Conservation (phyloP, 1,140 invertebrate genomes). For the Oncopodura yosiiana region DNA sequence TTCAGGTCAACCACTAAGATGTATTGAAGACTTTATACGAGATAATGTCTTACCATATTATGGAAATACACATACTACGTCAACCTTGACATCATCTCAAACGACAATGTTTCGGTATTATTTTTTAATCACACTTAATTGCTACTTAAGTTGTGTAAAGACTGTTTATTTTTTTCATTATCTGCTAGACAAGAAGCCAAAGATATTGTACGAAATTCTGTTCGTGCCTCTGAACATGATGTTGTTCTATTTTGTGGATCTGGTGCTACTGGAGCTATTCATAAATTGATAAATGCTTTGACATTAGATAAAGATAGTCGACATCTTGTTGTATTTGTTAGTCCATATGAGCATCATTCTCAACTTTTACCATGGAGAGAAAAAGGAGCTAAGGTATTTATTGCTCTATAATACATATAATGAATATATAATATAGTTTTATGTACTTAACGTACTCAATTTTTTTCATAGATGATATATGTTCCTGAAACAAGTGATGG, state of each 20-base stretch:
- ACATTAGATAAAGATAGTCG: conserved; percentile 36
- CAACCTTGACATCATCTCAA: conserved; percentile 73
- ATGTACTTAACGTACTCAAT: background rate
- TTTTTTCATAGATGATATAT: conserved; percentile 54
- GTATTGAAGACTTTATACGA: conserved; percentile 76
- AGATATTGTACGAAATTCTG: conserved; percentile 66
- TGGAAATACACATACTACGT: conserved; percentile 75
- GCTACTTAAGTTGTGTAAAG: no score
- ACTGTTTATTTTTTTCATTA: background rate
- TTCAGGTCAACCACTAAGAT: conserved; percentile 67
- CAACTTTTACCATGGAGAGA: conserved; percentile 78
- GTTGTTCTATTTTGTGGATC: conserved; percentile 69
- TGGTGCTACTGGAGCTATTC: conserved; percentile 57
- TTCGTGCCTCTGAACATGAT: conserved; percentile 72
- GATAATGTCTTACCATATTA: conserved; percentile 73
- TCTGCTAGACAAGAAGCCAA: conserved; percentile 60
- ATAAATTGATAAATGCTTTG: conserved; percentile 57
- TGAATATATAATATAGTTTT: background rate
- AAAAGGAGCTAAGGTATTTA: conserved; percentile 58
- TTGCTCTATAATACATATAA: background rate
- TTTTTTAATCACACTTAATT: no score
- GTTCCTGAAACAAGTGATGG: conserved; percentile 68
- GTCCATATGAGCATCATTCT: conserved; percentile 73
- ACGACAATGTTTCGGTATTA: conserved; percentile 69
- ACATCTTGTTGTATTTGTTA: conserved; percentile 63